Conservation (phyloP, 2,888 invertebrate genomes). For the Beris morrisii region DNA sequence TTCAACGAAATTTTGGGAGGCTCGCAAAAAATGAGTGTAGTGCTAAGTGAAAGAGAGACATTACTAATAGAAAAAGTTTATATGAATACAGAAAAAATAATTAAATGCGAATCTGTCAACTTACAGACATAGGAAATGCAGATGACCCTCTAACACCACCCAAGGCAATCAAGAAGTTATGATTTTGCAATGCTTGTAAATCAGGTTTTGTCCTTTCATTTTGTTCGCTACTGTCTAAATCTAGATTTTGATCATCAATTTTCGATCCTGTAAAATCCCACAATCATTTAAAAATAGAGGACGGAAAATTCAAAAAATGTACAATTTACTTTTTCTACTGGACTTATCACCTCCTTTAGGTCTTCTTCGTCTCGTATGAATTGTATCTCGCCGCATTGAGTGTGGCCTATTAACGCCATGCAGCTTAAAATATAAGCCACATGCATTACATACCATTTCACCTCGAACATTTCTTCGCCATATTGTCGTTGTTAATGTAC, state of each 20-base stretch:
- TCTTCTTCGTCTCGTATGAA: conserved; percentile 89
- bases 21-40: conserved; percentile 45
- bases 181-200: conserved; percentile 44
- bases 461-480: conserved; percentile 96
- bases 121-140: conserved; percentile 45
- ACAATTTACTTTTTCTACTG: conserved; percentile 57
- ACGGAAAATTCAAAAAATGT: conserved; percentile 7
- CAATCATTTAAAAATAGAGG: background rate
- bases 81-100: background rate
- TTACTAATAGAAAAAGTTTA: conserved; percentile 28
- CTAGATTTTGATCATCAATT: conserved; percentile 30
- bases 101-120: conserved; percentile 18
- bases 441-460: conserved; percentile 99
- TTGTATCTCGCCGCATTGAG: conserved; percentile 95
- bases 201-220: conserved; percentile 39
- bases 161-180: conserved; percentile 45
- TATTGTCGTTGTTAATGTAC: conserved; percentile 95
- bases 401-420: conserved; percentile 92
- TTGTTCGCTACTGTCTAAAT: conserved; percentile 27
- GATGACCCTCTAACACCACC: conserved; percentile 42
- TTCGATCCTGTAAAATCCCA: conserved; percentile 29
- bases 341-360: conserved; percentile 74
- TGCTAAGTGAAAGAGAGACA: conserved; percentile 34
- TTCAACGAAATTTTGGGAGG: conserved; percentile 43
- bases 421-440: conserved; percentile 95